Conservation (phyloP, 2,113 vertebrate species). For the Gallinago media region DNA sequence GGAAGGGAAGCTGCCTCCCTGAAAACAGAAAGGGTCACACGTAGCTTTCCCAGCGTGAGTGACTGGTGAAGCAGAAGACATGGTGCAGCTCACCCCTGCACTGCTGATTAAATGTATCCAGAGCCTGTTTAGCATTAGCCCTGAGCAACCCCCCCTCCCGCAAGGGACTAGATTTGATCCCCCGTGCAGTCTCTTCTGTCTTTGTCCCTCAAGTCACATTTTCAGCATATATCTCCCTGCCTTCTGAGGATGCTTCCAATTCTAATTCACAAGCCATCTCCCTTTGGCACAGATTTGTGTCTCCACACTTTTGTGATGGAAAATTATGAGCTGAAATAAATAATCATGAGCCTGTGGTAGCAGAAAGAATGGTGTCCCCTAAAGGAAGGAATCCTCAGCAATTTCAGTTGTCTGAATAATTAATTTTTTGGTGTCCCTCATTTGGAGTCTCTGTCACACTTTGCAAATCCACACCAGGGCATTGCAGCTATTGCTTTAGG, state of each 20-base stretch:
- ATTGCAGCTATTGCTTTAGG: constrained; percentile 27
- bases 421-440: constrained; percentile 43
- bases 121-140: background rate
- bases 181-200: background rate
- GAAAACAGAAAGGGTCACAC: background rate
- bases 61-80: background rate
- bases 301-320: constrained; percentile 31
- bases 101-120: background rate
- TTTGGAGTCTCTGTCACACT: constrained; percentile 54
- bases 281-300: constrained; percentile 45
- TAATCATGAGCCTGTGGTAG: constrained; percentile 28
- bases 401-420: constrained; percentile 57
- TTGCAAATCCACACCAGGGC: constrained; percentile 50
- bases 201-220: constrained; percentile 12
- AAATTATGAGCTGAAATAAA: constrained; percentile 60
- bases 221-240: background rate
- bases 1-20: background rate
- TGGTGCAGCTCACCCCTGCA: background rate
- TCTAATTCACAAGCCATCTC: constrained; percentile 30
- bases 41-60: background rate
- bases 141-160: too few relatives aligned
- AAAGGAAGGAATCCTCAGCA: constrained; percentile 52
- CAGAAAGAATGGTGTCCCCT: constrained; percentile 39
- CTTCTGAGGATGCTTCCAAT: background rate
- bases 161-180: background rate